Evolutionary conservation across 2,888 invertebrate species (phyloP), one percentile per base, ranked within the genome.

Genomic region (Iselma pallidipennis): DNA sequence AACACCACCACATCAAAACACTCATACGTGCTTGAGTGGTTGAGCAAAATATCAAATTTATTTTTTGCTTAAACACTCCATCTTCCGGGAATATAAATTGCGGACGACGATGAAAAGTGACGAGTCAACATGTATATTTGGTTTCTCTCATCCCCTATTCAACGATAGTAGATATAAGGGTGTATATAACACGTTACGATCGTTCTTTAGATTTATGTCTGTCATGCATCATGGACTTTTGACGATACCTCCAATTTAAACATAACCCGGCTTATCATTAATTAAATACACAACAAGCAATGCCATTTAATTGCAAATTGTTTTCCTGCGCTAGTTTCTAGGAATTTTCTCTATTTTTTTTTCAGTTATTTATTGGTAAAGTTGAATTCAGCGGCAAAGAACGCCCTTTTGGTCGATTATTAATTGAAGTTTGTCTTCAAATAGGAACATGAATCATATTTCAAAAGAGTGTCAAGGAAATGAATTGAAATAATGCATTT

Each of bases 121-220:
- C 64, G 66, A 68, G 67, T 66, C 66, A 66, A 68, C 67, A 61
- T 68, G 63, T 66, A 68, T 63, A 62, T 68, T 64, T 66, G 61
- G 57, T 54, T 57, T 61, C 57, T 57, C 57, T 33, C 29, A 54
- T 31, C 57, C 55, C 33, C 33, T 58, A 55, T 25, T 4, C 25
- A 25, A 25, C 21, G 19, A 45, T 45, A 16, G 10, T 16, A 37
- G 16, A 37, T 37, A 37, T 37, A 37, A 16, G 37, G 16, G 37
- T 61, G 54, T 61, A 49, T 57, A 61, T 51, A 53, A 57, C 31
- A 52, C 53, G 49, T 42, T 33, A 52, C 26, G 45, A 45, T 45
- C 21, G 21, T 45, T 45, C 21, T 45, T 45, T 45, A 48, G 57
- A 61, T 61, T 61, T 61, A 61, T 52, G 56, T 26, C 19, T n/a